Evolutionary conservation across 1,140 invertebrate species (phyloP), one percentile per base, ranked within the genome.

Genomic region (Dinoponera quadriceps): DNA sequence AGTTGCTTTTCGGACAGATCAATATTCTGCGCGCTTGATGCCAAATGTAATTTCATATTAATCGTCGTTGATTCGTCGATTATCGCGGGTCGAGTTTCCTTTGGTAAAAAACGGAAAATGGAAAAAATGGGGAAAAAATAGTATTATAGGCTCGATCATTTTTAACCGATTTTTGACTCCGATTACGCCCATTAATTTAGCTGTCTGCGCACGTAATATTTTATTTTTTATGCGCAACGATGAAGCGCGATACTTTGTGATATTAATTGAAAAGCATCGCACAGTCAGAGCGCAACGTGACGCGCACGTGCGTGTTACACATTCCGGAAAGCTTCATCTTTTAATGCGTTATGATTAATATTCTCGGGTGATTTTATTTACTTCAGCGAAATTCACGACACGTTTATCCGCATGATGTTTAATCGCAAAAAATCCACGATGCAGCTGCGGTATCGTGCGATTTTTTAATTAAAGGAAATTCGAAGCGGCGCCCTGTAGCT

Each of bases 271-370:
- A 25, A 49, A 71, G 69, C 33, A 71, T 63, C 48, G 48, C 20
- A 20, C 2, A 16, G 20, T n/a, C 7, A 9, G 20, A 7, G 38
- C 57, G 25, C 57, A n/a, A n/a, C n/a, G 69, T 57, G 18, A n/a
- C 13, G 20, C 29, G 16, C 48, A 27, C 33, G 29, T 22, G 3
- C 55, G 20, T 57, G 55, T 78, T 78, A 57, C 25, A 22, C 16
- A 69, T 80, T 69, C 66, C 7, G 22, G 49, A 44, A 18, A 71
- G 65, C 75, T 78, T 48, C 68, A 63, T 57, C 75, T 80, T 80
- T 71, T 71, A 71, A 80, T 71, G 69, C 65, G 33, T 80, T 80
- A 57, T 71, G 75, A 80, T 80, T 57, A 80, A 80, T 69, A 80
- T 80, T 33, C 18, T 29, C 48, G 65, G 29, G 25, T 33, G 65